Evolutionary conservation across 2,797 vertebrate species (phyloP).

Genomic region (Lophius americanus): DNA sequence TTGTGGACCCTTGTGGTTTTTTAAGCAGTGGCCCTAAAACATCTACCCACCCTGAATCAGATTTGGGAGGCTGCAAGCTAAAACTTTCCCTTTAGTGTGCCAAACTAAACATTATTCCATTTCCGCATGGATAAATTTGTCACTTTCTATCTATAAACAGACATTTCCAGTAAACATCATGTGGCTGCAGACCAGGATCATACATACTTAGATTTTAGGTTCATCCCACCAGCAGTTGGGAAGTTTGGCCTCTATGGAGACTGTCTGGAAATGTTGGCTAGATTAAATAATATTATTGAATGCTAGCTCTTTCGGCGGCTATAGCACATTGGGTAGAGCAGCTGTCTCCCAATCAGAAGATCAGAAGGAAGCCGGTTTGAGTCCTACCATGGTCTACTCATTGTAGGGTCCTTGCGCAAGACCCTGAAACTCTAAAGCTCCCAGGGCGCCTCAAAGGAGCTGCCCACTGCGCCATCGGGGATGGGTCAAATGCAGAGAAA

Average conservation of each 20-base stretch:
- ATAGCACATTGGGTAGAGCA: too few relatives aligned
- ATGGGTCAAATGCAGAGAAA: too few relatives aligned
- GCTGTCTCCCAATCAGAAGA: too few relatives aligned
- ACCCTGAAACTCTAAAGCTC: too few relatives aligned
- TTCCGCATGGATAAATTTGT: constrained; percentile 46
- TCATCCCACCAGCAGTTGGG: constrained; percentile 1
- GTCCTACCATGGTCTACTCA: too few relatives aligned
- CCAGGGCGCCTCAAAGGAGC: too few relatives aligned
- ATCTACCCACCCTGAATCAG: constrained; percentile 8
- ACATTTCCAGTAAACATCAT: constrained; percentile 47
- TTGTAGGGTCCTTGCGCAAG: too few relatives aligned
- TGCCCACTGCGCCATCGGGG: too few relatives aligned
- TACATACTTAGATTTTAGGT: constrained; percentile 9
- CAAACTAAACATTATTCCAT: constrained; percentile 58
- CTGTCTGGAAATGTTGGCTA: constrained; percentile 7
- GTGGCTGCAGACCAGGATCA: constrained; percentile 4
- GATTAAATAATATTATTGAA: constrained; percentile 6
- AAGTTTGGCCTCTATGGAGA: background rate
- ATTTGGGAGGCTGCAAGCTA: constrained; percentile 13
- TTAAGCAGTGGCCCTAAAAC: constrained; percentile 15
- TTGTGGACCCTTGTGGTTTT: constrained; percentile 24
- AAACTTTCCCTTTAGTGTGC: constrained; percentile 18
- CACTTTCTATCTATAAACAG: constrained; percentile 62
- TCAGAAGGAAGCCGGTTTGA: too few relatives aligned
- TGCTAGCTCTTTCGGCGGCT: constrained; percentile 7